Evolutionary conservation across 2,888 invertebrate species (phyloP).

Genomic region (Thera obeliscata): DNA sequence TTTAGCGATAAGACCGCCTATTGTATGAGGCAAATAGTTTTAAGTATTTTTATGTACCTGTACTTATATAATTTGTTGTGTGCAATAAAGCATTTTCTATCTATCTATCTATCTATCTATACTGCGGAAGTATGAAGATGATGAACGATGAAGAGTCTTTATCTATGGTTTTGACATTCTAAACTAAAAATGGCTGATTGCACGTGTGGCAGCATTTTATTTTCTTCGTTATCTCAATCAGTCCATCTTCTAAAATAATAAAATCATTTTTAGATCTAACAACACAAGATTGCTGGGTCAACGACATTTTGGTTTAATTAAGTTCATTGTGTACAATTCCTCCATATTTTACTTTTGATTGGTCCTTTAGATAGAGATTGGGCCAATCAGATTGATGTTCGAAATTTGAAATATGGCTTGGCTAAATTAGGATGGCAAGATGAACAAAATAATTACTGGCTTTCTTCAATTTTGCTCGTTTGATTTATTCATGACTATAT

Average conservation of each 20-base stretch:
- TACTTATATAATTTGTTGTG: too few species aligned
- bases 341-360: slow-evolving; percentile 41
- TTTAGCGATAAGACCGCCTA: too few species aligned
- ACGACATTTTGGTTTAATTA: slow-evolving; percentile 41
- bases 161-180: not conserved
- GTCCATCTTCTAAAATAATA: slow-evolving; percentile 47
- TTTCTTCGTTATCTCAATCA: slow-evolving; percentile 46
- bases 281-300: slow-evolving; percentile 44
- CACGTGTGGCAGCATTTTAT: slow-evolving; percentile 11
- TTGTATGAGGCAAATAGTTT: too few species aligned
- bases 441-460: not conserved
- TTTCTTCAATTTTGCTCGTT: not conserved
- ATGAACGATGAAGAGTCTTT: not conserved
- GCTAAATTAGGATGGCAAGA: slow-evolving; percentile 10
- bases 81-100: too few species aligned
- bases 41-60: too few species aligned
- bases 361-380: slow-evolving; percentile 39
- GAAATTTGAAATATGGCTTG: slow-evolving; percentile 22
- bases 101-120: too few species aligned
- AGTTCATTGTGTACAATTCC: slow-evolving; percentile 40
- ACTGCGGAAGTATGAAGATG: too few species aligned
- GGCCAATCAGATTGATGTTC: slow-evolving; percentile 38
- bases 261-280: slow-evolving; percentile 45
- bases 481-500: not conserved
- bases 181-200: not conserved